A percentile compares a stretch with the other conserved stretches of the same genome.
These are phyloP conservation scores for Macrotis lagotis DNA, from an alignment of 2,113 vertebrate species.

Conservation along the genomic window DNA sequence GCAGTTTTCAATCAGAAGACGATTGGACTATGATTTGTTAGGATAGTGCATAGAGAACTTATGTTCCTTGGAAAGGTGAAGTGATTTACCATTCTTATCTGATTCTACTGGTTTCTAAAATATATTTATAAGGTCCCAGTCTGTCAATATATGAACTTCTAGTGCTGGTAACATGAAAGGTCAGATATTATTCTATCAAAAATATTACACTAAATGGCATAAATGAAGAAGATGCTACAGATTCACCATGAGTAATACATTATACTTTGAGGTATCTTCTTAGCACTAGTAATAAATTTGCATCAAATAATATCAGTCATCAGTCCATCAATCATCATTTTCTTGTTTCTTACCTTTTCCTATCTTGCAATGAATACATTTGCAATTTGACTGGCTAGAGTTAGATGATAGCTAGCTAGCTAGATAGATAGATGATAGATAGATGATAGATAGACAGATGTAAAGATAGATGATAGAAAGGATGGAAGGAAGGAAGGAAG, in stretches of 20 bases:
- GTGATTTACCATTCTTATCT: not conserved
- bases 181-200: not conserved
- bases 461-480: not conserved
- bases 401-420: no score
- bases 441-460: no score
- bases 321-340: no score
- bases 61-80: not conserved
- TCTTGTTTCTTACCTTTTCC: no score
- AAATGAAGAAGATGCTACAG: not conserved
- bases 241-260: not conserved
- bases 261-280: not conserved
- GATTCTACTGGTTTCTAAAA: not conserved
- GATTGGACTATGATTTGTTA: not conserved
- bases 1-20: not conserved
- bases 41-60: not conserved
- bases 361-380: no score
- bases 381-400: no score
- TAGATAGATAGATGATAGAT: no score
- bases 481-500: not conserved
- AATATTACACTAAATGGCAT: not conserved
- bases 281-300: not conserved
- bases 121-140: not conserved
- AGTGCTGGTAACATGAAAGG: not conserved
- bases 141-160: not conserved
- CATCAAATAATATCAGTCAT: not conserved